Base-by-base conservation (phyloP, 2,797 vertebrate genomes). In the Discoglossus pictus region DNA sequence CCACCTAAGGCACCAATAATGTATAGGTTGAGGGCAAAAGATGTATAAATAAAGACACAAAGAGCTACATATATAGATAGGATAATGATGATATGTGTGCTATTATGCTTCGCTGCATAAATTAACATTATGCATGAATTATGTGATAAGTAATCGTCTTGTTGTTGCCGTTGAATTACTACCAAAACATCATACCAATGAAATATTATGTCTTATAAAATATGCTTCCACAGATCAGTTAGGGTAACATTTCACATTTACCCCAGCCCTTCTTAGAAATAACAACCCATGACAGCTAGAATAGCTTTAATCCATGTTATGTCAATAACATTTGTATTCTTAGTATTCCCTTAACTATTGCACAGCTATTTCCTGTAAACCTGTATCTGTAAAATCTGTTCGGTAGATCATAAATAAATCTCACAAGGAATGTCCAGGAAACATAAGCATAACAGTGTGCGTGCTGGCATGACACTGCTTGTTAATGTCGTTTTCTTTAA, bases 291-390 rank as follows among this genome's bases (percentile, higher is more conserved):
- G 72, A 77, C 58, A 69, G 72, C 53, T 59, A 73, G 44, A 72
- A 74, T 76, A 72, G 51, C 76, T 75, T 62, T 58, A 48, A 12
- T 68, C 17, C 35, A 56, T 65, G 72, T 76, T 47, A 15, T 34
- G 62, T 72, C 69, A 73, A 52, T 23, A 47, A 75, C 38, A 48
- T 56, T 72, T 79, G 74, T 56, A 72, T 2, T 78, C 68, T 61
- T 44, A 74, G 65, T 65, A 42, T 74, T 82, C 78, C 80, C 75
- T 74, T 74, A 72, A 66, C 44, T 63, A 62, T 71, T 60, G 65
- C 73, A 69, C 17, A 79, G 72, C 66, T 15, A 42, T 74, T 84
- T 83, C 76, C 36, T 68, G 77, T 77, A 80, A 79, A 78, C 5
- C 54, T 67, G 75, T 63, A 64, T 75, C 54, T 59, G 25, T 4